Base-by-base conservation (phyloP, 2,797 vertebrate species). In the Pagetopsis macropterus region DNA sequence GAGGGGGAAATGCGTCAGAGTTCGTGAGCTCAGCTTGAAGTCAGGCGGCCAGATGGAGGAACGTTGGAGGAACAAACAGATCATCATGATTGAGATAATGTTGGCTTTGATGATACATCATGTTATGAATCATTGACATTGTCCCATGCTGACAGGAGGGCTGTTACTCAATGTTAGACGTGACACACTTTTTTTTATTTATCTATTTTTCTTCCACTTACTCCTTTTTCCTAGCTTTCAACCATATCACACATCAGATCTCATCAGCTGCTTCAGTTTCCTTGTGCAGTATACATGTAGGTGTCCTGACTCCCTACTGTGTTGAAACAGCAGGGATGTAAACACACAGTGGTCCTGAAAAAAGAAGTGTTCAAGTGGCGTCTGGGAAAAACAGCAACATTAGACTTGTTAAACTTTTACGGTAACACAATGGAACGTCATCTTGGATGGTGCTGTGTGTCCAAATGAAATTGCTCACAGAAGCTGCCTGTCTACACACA, bases 61-160 rank as follows among this genome's bases (percentile, higher is more conserved):
- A 67, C 8, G 65, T 21, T 17, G 51, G 57, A 71, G 76, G 62
- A 79, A 71, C 49, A 74, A 62, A 62, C 70, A 48, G 40, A 63
- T 70, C 73, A 58, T 57, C 44, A 41, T 33, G 58, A 70, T 21
- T 41, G 80, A 79, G 66, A 74, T 72, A 60, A 65, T 13, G 41
- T 14, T 67, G 37, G 46, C 46, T 69, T 76, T 13, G 31, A 81
- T 78, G 83, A 82, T 65, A 69, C 70, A 49, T 67, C 70, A 11
- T 75, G 71, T 21, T 17, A 50, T 82, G 82, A 79, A 55, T 87
- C 76, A 71, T 19, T 17, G 58, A 64, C 44, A 66, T 31, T 60
- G 65, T 75, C 73, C 79, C 67, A 62, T 55, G 9, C 66, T 21
- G 33, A 48, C 48, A 51, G 49, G 10, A 33, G 70, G 64, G 48